Percentiles rank a stretch among this genome's conserved stretches.
phyloP scores from a whole-genome alignment of 2,113 vertebrate genomes.

The Salvator merianae region DNA sequence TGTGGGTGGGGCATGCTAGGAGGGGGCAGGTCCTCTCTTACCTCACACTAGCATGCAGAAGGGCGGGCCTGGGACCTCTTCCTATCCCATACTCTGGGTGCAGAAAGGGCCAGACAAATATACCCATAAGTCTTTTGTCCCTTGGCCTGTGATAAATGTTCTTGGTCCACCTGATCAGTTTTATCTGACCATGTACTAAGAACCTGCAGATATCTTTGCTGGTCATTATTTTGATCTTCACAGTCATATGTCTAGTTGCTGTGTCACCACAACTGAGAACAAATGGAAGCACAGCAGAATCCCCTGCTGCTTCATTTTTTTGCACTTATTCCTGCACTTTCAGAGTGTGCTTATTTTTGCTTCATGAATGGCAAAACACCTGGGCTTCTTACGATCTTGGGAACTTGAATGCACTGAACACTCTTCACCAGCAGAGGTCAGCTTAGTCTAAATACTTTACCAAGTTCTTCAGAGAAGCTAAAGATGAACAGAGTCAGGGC shows the following conservation, averaged over 20 bases:
- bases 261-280: background rate
- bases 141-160: background rate
- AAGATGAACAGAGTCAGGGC: too few relatives aligned
- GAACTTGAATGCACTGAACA: background rate
- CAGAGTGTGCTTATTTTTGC: background rate
- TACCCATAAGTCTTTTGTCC: background rate
- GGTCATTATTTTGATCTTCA: background rate
- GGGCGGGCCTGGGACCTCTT: too few relatives aligned
- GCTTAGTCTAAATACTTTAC: too few relatives aligned
- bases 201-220: background rate
- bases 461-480: background rate
- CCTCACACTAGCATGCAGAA: too few relatives aligned
- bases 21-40: too few relatives aligned
- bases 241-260: background rate
- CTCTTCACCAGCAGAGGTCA: conserved; percentile 43
- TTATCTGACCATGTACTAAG: too few relatives aligned
- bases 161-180: background rate
- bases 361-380: background rate
- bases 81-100: too few relatives aligned
- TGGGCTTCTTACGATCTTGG: background rate
- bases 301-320: background rate
- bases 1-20: too few relatives aligned
- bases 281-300: background rate
- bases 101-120: background rate
- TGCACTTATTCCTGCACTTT: rapidly evolving